phyloP scores from a whole-genome alignment of 2,888 invertebrate genomes.

The Thecophora atra region DNA sequence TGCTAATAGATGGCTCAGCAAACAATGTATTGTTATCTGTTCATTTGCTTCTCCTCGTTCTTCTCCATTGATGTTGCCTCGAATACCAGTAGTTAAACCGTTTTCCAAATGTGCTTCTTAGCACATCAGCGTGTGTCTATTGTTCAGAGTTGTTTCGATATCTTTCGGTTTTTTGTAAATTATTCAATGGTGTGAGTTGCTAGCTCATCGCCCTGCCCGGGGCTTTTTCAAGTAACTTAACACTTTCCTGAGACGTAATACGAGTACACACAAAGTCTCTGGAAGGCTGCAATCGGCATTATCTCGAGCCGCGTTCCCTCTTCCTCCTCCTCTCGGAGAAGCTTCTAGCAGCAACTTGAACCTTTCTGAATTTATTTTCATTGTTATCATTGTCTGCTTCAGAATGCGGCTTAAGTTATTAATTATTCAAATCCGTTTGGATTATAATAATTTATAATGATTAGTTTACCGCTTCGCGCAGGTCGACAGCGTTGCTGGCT shows the following conservation, averaged over 20 bases:
- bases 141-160: conserved; percentile 39
- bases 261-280: not conserved
- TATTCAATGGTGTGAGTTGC: not conserved
- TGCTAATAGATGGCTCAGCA: not conserved
- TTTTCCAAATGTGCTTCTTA: conserved; percentile 58
- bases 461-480: conserved; percentile 47
- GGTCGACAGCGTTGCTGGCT: conserved; percentile 39
- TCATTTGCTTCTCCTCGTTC: not conserved
- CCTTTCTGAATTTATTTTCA: conserved; percentile 20
- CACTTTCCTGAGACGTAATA: not conserved
- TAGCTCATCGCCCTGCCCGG: not conserved
- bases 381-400: conserved; percentile 28
- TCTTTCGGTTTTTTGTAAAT: conserved; percentile 17
- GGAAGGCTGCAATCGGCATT: not conserved
- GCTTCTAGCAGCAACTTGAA: conserved; percentile 9
- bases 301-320: not conserved
- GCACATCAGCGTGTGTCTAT: conserved; percentile 45
- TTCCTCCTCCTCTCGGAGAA: not conserved
- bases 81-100: conserved; percentile 63
- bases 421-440: conserved; percentile 68
- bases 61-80: conserved; percentile 17
- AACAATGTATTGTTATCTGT: no score
- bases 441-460: conserved; percentile 67
- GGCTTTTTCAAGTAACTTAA: conserved; percentile 10
- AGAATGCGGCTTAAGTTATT: conserved; percentile 55